phyloP scores from a whole-genome alignment of 2,888 invertebrate species.

The Agelastica alni region DNA sequence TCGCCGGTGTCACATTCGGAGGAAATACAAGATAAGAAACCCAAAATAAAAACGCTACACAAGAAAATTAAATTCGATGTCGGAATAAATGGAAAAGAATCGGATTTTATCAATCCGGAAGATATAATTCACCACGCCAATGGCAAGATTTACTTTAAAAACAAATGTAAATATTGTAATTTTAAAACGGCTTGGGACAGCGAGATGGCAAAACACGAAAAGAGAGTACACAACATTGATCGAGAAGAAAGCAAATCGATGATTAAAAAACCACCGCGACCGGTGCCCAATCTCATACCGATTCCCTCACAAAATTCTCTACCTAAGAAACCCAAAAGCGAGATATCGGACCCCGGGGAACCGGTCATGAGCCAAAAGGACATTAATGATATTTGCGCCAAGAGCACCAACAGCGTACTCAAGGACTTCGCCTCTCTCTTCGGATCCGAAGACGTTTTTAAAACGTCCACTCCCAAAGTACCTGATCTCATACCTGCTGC shows the following conservation, averaged over 20 bases:
- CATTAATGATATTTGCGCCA: constrained; percentile 57
- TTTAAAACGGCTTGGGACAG: constrained; percentile 63
- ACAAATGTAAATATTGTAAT: constrained; percentile 61
- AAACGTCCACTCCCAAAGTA: constrained; percentile 42
- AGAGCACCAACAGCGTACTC: constrained; percentile 57
- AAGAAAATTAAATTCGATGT: constrained; percentile 34
- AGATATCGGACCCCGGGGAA: constrained; percentile 41
- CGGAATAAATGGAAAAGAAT: constrained; percentile 39
- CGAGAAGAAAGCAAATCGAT: constrained; percentile 42
- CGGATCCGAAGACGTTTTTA: constrained; percentile 53
- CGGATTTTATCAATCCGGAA: constrained; percentile 60
- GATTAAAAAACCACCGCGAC: constrained; percentile 60
- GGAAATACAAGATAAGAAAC: constrained; percentile 31
- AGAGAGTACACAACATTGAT: constrained; percentile 56
- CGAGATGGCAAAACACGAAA: constrained; percentile 62
- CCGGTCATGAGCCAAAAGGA: constrained; percentile 56
- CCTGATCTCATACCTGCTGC: constrained; percentile 50
- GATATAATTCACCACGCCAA: constrained; percentile 56
- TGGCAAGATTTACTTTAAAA: constrained; percentile 56
- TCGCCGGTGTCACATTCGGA: constrained; percentile 27
- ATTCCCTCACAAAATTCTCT: constrained; percentile 60
- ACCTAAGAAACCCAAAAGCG: constrained; percentile 35
- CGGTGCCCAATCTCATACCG: constrained; percentile 78
- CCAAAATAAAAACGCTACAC: constrained; percentile 28
- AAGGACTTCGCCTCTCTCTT: constrained; percentile 63